Conservation (phyloP, 2,888 invertebrate genomes). For the Trileptium ribeirensis region DNA sequence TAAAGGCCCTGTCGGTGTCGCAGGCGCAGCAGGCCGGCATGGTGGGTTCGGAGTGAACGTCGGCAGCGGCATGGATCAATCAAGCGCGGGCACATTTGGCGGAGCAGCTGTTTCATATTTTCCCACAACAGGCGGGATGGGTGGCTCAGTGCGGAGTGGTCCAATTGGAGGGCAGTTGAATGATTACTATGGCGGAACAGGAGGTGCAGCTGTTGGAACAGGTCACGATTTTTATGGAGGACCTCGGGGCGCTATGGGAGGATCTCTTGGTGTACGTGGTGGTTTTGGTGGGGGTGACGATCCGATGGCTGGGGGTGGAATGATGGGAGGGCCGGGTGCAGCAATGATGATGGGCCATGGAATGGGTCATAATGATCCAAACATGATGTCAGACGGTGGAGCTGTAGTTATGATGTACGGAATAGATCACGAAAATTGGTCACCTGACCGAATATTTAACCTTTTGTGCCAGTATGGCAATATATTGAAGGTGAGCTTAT, state of each 20-base stretch:
- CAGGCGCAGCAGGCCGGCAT: no score
- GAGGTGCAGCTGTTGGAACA: background rate
- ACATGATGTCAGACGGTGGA: background rate
- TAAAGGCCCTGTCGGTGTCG: no score
- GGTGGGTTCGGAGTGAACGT: no score
- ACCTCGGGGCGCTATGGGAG: background rate
- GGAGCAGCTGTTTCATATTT: no score
- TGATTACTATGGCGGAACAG: background rate
- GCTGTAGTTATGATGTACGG: slow-evolving; percentile 95
- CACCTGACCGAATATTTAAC: slow-evolving; percentile 92
- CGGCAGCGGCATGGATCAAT: no score
- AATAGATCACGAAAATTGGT: slow-evolving; percentile 81
- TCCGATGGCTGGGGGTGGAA: background rate
- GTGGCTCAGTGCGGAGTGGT: background rate
- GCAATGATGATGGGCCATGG: background rate
- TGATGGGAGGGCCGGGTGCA: slow-evolving; percentile 11
- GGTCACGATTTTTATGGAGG: no score
- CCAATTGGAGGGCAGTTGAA: background rate
- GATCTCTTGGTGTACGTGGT: slow-evolving; percentile 6
- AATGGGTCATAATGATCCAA: background rate
- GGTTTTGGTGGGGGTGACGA: background rate
- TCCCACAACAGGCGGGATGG: no score
- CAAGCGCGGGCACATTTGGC: no score
- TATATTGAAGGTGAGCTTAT: slow-evolving; percentile 73
- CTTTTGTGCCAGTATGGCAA: slow-evolving; percentile 97